Conservation (phyloP, 2,888 invertebrate species). For the Odontomyia ornata region DNA sequence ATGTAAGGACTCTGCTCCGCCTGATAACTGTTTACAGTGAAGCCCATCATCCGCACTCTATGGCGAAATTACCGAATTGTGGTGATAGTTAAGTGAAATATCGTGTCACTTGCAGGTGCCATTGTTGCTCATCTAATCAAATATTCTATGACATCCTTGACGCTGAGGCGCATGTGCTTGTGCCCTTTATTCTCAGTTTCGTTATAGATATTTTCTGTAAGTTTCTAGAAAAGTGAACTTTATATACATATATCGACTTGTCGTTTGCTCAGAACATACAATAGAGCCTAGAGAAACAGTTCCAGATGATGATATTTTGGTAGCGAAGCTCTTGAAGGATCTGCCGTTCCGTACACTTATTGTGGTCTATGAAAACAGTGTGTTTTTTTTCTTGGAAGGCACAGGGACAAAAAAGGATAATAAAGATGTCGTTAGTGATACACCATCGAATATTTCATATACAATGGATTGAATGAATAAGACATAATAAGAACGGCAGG, state of each 20-base stretch:
- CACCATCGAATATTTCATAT: neutral
- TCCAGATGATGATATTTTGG: neutral
- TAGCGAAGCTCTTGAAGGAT: neutral
- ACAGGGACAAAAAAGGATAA: neutral
- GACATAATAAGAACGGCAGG: neutral
- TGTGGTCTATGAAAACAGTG: neutral
- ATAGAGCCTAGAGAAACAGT: neutral
- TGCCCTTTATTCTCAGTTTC: neutral
- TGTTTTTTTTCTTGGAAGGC: neutral
- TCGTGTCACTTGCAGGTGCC: constrained; percentile 45
- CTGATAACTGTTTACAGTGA: neutral
- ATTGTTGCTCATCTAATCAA: constrained; percentile 39
- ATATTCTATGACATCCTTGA: constrained; percentile 28
- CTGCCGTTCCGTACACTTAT: neutral
- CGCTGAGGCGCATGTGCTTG: neutral
- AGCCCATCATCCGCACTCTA: neutral
- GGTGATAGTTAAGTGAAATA: constrained; percentile 47
- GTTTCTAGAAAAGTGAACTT: neutral
- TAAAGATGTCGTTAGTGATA: constrained; percentile 3
- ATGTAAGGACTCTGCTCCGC: neutral
- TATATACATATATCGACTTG: neutral
- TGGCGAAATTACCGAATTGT: constrained; percentile 33
- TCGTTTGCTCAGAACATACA: neutral
- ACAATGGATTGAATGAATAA: constrained; percentile 6
- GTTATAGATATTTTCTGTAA: too few species aligned